phyloP scores from a whole-genome alignment of 2,113 vertebrate species.

The Cinclus mexicanus region DNA sequence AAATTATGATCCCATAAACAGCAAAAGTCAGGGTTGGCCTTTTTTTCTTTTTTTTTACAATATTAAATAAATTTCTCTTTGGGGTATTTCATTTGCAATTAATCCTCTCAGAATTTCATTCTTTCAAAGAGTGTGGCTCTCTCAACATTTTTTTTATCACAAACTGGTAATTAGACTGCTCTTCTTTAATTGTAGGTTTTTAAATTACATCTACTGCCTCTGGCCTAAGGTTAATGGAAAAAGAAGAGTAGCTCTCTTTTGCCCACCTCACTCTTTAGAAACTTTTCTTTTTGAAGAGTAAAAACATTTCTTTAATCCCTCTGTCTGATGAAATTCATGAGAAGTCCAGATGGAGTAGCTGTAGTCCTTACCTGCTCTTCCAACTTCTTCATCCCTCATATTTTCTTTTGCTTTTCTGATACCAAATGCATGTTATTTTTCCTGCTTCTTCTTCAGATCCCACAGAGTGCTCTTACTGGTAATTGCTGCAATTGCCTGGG shows the following conservation, averaged over 20 bases:
- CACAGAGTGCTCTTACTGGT: background rate
- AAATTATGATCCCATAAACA: background rate
- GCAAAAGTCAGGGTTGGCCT: background rate
- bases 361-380: background rate
- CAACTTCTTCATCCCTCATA: background rate
- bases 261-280: background rate
- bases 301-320: background rate
- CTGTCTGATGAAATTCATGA: background rate
- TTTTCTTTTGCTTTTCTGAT: background rate
- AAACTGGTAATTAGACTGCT: slow-evolving; percentile 7
- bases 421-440: background rate
- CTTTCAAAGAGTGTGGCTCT: background rate
- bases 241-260: background rate
- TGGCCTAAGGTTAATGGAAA: background rate
- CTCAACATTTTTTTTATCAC: background rate
- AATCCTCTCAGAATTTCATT: background rate
- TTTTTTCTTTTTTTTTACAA: background rate
- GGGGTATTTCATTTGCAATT: background rate
- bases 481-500: background rate
- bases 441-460: background rate
- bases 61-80: background rate
- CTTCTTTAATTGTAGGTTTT: slow-evolving; percentile 20
- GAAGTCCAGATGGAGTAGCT: background rate
- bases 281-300: background rate
- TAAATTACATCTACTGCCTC: background rate